phyloP scores from a whole-genome alignment of 1,140 invertebrate genomes.

The Bombus huntii region DNA sequence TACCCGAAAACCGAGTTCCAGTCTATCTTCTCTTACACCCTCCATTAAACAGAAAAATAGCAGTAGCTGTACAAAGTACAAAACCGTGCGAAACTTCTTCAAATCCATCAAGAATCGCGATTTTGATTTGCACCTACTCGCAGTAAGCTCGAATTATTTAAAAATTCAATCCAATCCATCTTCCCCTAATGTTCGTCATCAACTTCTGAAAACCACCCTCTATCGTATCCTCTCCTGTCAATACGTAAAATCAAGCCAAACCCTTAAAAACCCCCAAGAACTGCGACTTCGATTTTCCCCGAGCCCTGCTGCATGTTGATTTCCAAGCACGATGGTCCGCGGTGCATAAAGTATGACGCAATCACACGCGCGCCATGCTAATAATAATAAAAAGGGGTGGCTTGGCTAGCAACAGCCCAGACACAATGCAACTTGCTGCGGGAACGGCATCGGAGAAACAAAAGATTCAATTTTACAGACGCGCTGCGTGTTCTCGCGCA shows the following conservation, averaged over 20 bases:
- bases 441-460: constrained; percentile 20
- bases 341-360: constrained; percentile 27
- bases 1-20: background rate
- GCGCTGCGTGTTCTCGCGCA: background rate
- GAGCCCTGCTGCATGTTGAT: background rate
- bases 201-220: background rate
- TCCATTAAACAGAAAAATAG: no score
- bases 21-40: no score
- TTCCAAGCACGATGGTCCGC: background rate
- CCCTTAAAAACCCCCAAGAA: background rate
- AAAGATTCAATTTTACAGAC: constrained; percentile 50
- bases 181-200: no score
- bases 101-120: background rate
- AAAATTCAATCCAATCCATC: no score
- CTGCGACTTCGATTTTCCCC: background rate
- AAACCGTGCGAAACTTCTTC: no score
- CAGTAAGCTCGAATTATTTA: no score
- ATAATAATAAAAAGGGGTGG: constrained; percentile 17
- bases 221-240: background rate
- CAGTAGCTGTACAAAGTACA: no score
- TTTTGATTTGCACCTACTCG: no score
- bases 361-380: constrained; percentile 11
- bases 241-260: background rate
- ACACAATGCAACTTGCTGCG: constrained; percentile 34
- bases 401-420: background rate